These are phyloP conservation scores for Psilopogon haemacephalus DNA, from an alignment of 2,113 vertebrate species.

Conservation along the genomic window DNA sequence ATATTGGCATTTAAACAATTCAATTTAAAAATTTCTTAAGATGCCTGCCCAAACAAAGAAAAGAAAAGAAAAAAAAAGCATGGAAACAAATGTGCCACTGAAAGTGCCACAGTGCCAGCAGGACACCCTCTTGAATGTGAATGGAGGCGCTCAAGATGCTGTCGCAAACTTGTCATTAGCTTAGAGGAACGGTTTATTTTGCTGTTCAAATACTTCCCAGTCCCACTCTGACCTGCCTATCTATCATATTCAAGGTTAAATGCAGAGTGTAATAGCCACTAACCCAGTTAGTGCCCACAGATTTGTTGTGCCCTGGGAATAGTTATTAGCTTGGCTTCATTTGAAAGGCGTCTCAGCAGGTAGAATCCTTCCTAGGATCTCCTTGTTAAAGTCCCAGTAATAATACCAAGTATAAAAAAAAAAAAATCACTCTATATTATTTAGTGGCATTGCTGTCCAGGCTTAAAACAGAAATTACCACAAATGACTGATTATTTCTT, in stretches of 20 bases:
- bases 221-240: background rate
- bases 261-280: background rate
- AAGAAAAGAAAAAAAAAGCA: conserved; percentile 15
- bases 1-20: conserved; percentile 9
- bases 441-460: background rate
- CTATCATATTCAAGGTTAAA: conserved; percentile 24
- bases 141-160: background rate
- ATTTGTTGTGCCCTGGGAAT: conserved; percentile 31
- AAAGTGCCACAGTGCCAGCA: background rate
- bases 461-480: background rate
- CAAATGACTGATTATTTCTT: conserved; percentile 31
- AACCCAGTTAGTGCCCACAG: conserved; percentile 25
- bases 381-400: conserved; percentile 18
- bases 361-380: conserved; percentile 11
- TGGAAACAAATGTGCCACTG: background rate
- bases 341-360: conserved; percentile 24
- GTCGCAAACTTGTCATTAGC: background rate
- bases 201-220: background rate
- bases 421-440: conserved; percentile 16
- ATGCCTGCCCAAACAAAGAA: background rate
- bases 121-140: background rate
- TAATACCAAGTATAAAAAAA: conserved; percentile 14
- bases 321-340: conserved; percentile 40
- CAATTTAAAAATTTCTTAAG: background rate
- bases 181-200: background rate